Percentiles rank a stretch among this genome's conserved stretches.
These are phyloP conservation scores for Caenorhabditis brenneri DNA, from an alignment of 1,140 invertebrate genomes.

Conservation along the genomic window DNA sequence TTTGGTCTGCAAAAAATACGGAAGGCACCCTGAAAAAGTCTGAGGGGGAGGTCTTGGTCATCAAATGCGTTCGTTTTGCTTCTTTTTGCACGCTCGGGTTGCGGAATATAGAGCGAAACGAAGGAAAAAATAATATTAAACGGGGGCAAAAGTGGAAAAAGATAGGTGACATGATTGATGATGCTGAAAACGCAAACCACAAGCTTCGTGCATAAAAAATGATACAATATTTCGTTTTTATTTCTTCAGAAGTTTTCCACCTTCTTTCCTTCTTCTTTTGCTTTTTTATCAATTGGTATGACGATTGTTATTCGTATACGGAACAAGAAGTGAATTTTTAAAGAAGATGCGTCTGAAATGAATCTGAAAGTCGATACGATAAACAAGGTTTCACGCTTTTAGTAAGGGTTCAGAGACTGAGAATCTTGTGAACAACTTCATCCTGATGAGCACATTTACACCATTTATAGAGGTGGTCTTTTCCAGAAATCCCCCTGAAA, in stretches of 20 bases:
- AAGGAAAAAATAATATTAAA: not conserved
- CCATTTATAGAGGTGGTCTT: not conserved
- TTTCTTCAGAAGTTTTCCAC: not conserved
- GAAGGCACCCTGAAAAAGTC: not conserved
- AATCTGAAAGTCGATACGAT: not conserved
- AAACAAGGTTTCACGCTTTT: slow-evolving; percentile 4
- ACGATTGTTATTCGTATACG: too few species aligned
- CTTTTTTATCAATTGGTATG: not conserved
- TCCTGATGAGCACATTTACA: not conserved
- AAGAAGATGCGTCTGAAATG: not conserved
- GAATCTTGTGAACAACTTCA: not conserved
- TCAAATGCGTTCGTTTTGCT: not conserved
- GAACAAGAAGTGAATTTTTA: not conserved
- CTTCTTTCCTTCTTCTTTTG: not conserved
- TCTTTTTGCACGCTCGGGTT: not conserved
- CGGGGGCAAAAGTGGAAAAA: not conserved
- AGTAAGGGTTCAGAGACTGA: not conserved
- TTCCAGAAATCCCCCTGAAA: not conserved
- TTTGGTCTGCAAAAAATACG: not conserved
- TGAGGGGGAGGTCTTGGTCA: not conserved
- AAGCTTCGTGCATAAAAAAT: not conserved
- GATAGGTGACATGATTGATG: slow-evolving; percentile 32
- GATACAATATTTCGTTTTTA: not conserved
- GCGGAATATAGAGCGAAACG: not conserved
- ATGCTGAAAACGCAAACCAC: not conserved